Evolutionary conservation across 2,113 vertebrate species (phyloP).

Genomic region (Myiozetetes cayanensis): DNA sequence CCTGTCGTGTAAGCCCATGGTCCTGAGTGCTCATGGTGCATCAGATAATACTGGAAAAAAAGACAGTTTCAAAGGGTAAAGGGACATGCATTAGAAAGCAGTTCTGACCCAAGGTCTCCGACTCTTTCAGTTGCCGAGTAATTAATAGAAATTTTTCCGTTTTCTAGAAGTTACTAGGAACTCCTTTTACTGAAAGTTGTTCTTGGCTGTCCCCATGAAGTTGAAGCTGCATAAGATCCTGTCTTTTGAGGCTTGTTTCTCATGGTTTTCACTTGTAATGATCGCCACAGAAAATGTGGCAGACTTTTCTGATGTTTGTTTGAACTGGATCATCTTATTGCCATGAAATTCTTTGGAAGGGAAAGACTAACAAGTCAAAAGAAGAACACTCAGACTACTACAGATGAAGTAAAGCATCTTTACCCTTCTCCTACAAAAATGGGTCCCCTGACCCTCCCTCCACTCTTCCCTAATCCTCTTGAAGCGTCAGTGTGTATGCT

Average conservation of each 20-base stretch:
- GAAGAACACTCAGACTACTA: neutral
- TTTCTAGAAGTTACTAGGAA: neutral
- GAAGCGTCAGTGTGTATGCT: neutral
- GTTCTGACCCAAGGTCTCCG: neutral
- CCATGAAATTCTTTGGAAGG: neutral
- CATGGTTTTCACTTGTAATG: neutral
- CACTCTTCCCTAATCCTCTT: neutral
- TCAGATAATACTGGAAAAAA: neutral
- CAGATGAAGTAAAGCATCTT: neutral
- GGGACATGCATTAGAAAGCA: rapidly evolving
- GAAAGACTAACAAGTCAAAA: neutral
- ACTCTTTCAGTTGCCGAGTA: neutral
- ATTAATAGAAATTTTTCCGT: neutral
- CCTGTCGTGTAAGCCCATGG: rapidly evolving
- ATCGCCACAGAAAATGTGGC: neutral
- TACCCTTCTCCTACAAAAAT: neutral
- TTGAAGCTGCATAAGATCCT: neutral
- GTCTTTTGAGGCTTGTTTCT: neutral
- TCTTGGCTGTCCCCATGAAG: neutral
- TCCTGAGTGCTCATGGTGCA: neutral
- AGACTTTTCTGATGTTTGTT: neutral
- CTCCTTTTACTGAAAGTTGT: neutral
- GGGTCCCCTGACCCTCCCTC: neutral
- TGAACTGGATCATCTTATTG: neutral
- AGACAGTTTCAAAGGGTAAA: neutral